Evolutionary conservation across 2,888 invertebrate species (phyloP).

Genomic region (Archaeoteleia sp.): DNA sequence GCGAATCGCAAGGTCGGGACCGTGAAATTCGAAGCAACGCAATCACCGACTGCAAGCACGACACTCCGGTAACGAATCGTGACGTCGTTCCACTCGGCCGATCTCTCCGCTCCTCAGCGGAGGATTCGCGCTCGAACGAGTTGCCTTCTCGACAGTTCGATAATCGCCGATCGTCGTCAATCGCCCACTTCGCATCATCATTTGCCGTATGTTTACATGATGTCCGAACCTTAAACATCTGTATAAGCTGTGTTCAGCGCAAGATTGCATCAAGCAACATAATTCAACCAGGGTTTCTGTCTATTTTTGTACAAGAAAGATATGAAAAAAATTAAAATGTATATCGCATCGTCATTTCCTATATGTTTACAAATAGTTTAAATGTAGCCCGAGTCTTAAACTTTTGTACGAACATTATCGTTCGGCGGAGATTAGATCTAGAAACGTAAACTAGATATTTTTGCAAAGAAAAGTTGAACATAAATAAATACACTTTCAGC

Average conservation of each 20-base stretch:
- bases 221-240: conserved; percentile 20
- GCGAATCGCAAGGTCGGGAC: conserved; percentile 36
- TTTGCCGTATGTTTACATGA: conserved; percentile 26
- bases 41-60: conserved; percentile 35
- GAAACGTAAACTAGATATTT: too few species aligned
- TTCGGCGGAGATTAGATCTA: too few species aligned
- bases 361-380: too few species aligned
- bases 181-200: conserved; percentile 27
- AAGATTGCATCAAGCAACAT: not conserved
- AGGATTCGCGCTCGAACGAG: conserved; percentile 46
- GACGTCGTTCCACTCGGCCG: conserved; percentile 45
- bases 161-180: conserved; percentile 35
- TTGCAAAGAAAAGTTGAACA: too few species aligned
- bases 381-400: too few species aligned
- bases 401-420: too few species aligned
- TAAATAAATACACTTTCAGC: too few species aligned
- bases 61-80: conserved; percentile 44
- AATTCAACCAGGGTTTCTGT: too few species aligned
- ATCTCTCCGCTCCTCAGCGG: conserved; percentile 24
- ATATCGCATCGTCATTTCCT: too few species aligned
- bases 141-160: conserved; percentile 28
- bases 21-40: conserved; percentile 37
- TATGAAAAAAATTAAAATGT: too few species aligned
- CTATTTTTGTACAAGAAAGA: too few species aligned
- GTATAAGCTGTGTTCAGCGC: not conserved